Conservation (phyloP, 2,888 invertebrate genomes). For the Heliconius ismenius region DNA sequence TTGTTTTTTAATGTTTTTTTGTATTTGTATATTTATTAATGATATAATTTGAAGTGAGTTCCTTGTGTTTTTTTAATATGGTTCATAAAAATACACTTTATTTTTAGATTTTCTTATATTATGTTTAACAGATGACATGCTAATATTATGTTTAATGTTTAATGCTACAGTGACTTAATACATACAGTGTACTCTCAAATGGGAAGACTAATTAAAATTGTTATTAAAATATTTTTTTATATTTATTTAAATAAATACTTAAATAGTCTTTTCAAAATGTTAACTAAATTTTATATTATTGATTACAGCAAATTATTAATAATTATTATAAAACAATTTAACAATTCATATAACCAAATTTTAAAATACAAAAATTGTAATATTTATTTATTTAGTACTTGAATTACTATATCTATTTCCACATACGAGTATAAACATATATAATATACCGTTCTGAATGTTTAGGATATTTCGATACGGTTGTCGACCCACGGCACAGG, state of each 20-base stretch:
- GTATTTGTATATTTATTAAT: not conserved
- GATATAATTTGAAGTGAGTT: not conserved
- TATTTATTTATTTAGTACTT: not conserved
- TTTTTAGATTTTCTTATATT: no score
- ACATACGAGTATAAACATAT: not conserved
- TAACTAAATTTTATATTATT: no score
- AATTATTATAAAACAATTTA: no score
- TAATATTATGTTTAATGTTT: no score
- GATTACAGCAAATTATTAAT: no score
- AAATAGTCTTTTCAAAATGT: no score
- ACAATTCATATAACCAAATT: no score
- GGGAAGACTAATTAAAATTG: not conserved
- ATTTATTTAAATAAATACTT: no score
- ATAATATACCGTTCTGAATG: conserved; percentile 36
- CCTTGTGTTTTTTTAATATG: no score
- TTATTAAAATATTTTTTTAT: no score
- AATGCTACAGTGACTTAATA: not conserved
- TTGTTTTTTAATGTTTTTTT: not conserved
- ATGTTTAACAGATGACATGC: no score
- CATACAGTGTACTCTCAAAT: not conserved
- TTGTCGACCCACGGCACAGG: conserved; percentile 41
- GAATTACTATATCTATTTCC: conserved; percentile 6
- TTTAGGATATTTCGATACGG: conserved; percentile 40
- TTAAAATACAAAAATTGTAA: not conserved
- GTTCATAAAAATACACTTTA: no score